Evolutionary conservation across 2,888 invertebrate species (phyloP), one percentile per base, ranked within the genome.

Genomic region (Crepidodera aurea): DNA sequence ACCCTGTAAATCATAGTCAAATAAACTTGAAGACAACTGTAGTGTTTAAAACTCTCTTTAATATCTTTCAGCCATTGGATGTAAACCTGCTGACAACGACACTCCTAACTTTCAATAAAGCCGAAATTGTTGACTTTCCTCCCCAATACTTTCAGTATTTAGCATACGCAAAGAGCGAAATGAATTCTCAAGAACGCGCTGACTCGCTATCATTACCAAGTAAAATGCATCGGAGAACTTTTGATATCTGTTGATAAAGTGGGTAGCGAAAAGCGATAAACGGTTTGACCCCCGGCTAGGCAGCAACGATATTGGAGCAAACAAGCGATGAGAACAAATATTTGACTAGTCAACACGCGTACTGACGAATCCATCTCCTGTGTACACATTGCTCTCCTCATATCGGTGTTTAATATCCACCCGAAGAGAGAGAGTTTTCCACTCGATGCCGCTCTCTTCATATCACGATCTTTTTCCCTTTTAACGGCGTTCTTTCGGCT

Each of bases 271-370:
- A 4, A 64, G 56, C 64, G 64, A 57, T 66, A 72, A 71, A 71
- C 62, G 69, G 64, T 72, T 71, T 73, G 77, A 75, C 75, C 77
- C 74, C 68, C 69, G 70, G 75, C 65, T 58, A 62, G 62, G 76
- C 25, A 27, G 15, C 51, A 22, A 66, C 71, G 75, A 78, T 77
- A 78, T 79, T 76, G 77, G 73, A 70, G 66, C 67, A 67, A 66
- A 66, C 62, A 59, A 67, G 65, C 71, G 71, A 71, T 69, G 72
- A 73, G 68, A 62, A 71, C 76, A 80, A 80, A 81, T 79, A 80
- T 79, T 80, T 79, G 80, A 75, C 71, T 69, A 79, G 80, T 79
- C 79, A 79, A 80, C 79, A 80, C 75, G 77, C 76, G 77, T 77
- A 71, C 66, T 74, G 73, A 73, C 74, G 78, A 76, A 78, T 67